Conservation (phyloP, 2,888 invertebrate genomes). For the Melieria crassipennis region DNA sequence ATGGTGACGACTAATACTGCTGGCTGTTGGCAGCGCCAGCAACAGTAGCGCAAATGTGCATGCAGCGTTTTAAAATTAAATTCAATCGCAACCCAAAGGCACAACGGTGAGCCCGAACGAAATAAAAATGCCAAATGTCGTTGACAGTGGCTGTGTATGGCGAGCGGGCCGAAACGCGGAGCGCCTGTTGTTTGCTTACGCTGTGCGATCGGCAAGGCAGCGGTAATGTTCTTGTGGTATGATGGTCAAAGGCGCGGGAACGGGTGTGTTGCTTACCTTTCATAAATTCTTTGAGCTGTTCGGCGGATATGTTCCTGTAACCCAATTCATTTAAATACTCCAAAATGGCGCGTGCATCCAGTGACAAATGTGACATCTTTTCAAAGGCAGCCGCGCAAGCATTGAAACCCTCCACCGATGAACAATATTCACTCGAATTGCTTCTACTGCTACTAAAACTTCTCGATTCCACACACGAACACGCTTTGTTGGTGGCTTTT, state of each 20-base stretch:
- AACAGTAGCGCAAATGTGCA: not conserved
- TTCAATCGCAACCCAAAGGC: constrained; percentile 16
- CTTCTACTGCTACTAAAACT: not conserved
- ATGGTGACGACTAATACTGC: constrained; percentile 8
- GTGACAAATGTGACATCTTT: constrained; percentile 65
- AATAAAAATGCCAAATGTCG: constrained; percentile 10
- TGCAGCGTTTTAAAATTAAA: constrained; percentile 17
- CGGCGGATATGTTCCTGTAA: constrained; percentile 78
- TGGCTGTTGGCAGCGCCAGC: not conserved
- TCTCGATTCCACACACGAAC: no score
- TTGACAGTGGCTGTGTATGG: not conserved
- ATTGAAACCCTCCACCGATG: constrained; percentile 2
- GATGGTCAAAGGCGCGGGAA: not conserved
- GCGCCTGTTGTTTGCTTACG: not conserved
- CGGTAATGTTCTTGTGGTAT: not conserved
- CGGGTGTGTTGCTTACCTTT: constrained; percentile 69
- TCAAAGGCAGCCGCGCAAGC: constrained; percentile 10
- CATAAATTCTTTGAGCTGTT: constrained; percentile 81
- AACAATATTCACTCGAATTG: constrained; percentile 19
- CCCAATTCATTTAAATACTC: constrained; percentile 79
- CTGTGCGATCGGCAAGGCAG: not conserved
- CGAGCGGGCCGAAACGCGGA: not conserved
- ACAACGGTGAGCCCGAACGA: not conserved
- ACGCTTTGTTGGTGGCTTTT: constrained; percentile 12
- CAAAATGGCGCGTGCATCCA: constrained; percentile 79